Conservation (phyloP, 2,797 vertebrate species). For the Ibycter americanus region DNA sequence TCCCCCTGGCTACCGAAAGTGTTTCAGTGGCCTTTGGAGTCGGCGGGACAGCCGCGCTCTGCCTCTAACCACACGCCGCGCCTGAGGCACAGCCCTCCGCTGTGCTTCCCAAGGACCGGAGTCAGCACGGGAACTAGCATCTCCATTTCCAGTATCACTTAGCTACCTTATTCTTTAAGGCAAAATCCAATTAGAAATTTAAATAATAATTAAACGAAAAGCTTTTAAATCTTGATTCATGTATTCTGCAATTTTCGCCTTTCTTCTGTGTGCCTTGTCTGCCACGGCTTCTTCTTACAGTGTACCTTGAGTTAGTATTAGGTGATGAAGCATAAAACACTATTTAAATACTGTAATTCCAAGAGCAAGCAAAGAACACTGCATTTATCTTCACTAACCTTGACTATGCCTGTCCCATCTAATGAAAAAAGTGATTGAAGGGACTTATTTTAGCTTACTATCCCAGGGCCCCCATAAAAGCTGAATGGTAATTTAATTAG, state of each 20-base stretch:
- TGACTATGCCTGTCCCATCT: conserved; percentile 32
- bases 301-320: background rate
- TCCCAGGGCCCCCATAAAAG: conserved; percentile 29
- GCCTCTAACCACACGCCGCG: fast-evolving
- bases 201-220: background rate
- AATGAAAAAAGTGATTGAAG: conserved; percentile 64
- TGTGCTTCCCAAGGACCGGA: background rate
- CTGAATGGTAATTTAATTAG: conserved; percentile 70
- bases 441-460: conserved; percentile 5
- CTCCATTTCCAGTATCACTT: background rate
- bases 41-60: background rate
- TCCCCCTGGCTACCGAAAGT: fast-evolving
- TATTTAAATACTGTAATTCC: conserved; percentile 32
- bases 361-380: conserved; percentile 12
- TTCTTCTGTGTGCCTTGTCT: background rate
- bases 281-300: background rate
- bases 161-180: background rate
- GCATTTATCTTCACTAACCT: conserved; percentile 52
- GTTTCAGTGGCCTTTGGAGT: fast-evolving
- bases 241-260: fast-evolving
- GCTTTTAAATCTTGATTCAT: background rate
- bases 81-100: background rate
- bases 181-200: background rate
- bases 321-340: conserved; percentile 9
- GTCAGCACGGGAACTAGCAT: fast-evolving